Percentiles rank a stretch among this genome's conserved stretches.
Conservation (phyloP, 2,888 invertebrate genomes). For the Synanthedon formicaeformis region DNA sequence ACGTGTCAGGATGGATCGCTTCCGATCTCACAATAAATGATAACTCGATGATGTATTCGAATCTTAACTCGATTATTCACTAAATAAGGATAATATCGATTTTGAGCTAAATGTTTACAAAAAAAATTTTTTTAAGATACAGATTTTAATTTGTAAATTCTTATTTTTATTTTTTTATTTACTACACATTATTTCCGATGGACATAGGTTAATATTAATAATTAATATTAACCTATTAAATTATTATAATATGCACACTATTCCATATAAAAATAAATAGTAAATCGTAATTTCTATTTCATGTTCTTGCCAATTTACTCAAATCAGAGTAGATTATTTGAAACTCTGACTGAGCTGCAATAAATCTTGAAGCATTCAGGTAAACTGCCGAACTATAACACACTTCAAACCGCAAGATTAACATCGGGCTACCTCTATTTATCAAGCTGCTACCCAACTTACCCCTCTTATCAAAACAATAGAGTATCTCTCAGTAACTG, state of each 20-base stretch:
- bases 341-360: not conserved
- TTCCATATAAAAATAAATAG: too few relatives aligned
- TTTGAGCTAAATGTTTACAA: not conserved
- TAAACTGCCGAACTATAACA: conserved; percentile 2
- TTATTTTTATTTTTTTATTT: too few relatives aligned
- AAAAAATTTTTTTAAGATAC: too few relatives aligned
- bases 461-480: conserved; percentile 21
- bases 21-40: conserved; percentile 35
- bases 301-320: too few relatives aligned
- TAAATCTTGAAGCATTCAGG: not conserved
- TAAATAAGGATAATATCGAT: not conserved
- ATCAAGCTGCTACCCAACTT: conserved; percentile 10
- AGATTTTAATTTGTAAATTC: too few relatives aligned
- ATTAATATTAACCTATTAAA: too few relatives aligned
- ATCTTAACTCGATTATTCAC: conserved; percentile 4
- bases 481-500: conserved; percentile 45
- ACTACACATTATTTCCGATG: too few relatives aligned
- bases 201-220: too few relatives aligned
- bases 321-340: too few relatives aligned
- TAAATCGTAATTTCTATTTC: too few relatives aligned
- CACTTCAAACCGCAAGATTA: conserved; percentile 8
- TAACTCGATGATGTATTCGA: conserved; percentile 22
- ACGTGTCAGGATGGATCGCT: conserved; percentile 44
- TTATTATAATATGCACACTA: too few relatives aligned
- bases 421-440: conserved; percentile 12